Conservation (phyloP, 1,140 invertebrate genomes). For the Lordiphosa stackelbergi region DNA sequence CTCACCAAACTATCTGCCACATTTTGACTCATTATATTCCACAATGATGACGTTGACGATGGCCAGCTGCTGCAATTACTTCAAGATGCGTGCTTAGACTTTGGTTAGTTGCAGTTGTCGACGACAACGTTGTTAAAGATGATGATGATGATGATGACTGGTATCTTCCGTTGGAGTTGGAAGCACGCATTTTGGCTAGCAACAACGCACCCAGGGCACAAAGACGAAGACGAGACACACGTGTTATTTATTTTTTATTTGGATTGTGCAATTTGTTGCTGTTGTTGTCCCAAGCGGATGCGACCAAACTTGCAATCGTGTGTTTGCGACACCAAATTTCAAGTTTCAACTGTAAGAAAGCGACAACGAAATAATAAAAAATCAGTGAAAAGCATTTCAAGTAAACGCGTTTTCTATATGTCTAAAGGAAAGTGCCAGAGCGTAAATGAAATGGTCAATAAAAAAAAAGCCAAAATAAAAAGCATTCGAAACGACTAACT, state of each 20-base stretch:
- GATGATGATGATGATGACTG: slow-evolving; percentile 51
- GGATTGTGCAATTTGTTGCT: slow-evolving; percentile 57
- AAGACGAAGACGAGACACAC: slow-evolving; percentile 34
- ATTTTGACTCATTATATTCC: slow-evolving; percentile 75
- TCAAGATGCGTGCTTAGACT: slow-evolving; percentile 61
- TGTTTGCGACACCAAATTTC: slow-evolving; percentile 52
- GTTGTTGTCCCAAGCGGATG: slow-evolving; percentile 41
- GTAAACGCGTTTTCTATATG: slow-evolving; percentile 45
- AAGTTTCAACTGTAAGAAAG: slow-evolving; percentile 72
- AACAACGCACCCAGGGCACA: slow-evolving; percentile 47
- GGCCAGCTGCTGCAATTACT: slow-evolving; percentile 68
- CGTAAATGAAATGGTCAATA: slow-evolving; percentile 63
- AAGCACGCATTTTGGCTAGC: slow-evolving; percentile 64
- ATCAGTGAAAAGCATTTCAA: slow-evolving; percentile 60
- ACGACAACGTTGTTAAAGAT: slow-evolving; percentile 15
- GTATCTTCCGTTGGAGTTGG: slow-evolving; percentile 54
- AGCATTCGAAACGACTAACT: slow-evolving; percentile 25
- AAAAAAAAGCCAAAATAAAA: slow-evolving; percentile 28
- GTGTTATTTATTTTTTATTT: slow-evolving; percentile 33
- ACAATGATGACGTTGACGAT: slow-evolving; percentile 21
- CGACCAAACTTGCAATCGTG: slow-evolving; percentile 59
- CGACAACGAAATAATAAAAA: slow-evolving; percentile 33
- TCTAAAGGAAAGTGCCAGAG: slow-evolving; percentile 56
- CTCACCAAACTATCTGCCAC: slow-evolving; percentile 76
- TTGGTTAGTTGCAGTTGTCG: slow-evolving; percentile 57